phyloP scores from a whole-genome alignment of 2,113 vertebrate genomes.

The Telmatochromis bifrenatus region DNA sequence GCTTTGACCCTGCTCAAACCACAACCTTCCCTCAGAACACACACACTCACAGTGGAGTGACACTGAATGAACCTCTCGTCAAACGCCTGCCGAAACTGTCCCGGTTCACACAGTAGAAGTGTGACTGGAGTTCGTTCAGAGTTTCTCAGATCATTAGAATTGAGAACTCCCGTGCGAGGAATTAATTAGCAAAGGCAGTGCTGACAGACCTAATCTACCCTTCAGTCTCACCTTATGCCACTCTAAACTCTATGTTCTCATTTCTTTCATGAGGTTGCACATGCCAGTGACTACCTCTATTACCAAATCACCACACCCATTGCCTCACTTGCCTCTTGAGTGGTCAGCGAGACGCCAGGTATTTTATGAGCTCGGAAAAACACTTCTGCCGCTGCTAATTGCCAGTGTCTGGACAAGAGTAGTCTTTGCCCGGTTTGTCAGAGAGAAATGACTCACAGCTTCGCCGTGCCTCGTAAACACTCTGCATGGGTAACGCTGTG shows the following conservation, averaged over 20 bases:
- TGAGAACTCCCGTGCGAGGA: background rate
- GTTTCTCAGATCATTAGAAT: background rate
- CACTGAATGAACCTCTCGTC: background rate
- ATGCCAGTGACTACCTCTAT: background rate
- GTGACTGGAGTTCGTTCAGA: background rate
- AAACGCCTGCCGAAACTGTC: background rate
- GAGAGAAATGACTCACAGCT: slow-evolving; percentile 36
- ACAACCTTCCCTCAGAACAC: background rate
- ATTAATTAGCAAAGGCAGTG: slow-evolving; percentile 15
- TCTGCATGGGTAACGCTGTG: slow-evolving; percentile 8
- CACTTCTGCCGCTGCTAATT: background rate
- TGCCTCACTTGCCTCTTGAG: background rate
- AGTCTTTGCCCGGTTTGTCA: background rate
- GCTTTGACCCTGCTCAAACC: background rate
- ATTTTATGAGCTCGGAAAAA: slow-evolving; percentile 8
- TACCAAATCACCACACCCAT: background rate
- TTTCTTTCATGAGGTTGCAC: background rate
- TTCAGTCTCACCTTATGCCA: background rate
- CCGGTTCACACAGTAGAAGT: background rate
- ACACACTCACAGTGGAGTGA: background rate
- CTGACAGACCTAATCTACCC: slow-evolving; percentile 16
- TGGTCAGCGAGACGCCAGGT: background rate
- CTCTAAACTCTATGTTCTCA: background rate
- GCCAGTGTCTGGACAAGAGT: background rate
- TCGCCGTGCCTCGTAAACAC: slow-evolving; percentile 28